Base-by-base conservation (phyloP, 1,140 invertebrate species). In the Cydia splendana region DNA sequence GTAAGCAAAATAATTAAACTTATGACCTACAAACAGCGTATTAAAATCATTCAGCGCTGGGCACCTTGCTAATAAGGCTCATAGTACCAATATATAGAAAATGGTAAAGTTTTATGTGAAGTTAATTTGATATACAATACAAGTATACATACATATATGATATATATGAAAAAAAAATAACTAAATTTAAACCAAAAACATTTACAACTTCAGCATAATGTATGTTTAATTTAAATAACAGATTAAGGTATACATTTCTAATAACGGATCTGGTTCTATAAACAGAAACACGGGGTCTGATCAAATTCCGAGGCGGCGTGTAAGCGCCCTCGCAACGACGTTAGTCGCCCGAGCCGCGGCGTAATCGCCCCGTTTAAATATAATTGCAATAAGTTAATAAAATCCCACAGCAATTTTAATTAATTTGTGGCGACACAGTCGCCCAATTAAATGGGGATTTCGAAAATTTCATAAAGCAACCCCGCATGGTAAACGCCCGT, bases 321-420 rank as follows among this genome's bases (percentile, higher is more conserved):
- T 77, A 83, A 83, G 83, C 80, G 81, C 78, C 78, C 79, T 80
- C 85, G 76, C 65, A 82, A 84, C 81, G 81, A 85, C 78, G 83
- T 87, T 87, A 87, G 82, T 77, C 78, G 74, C 73, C 74, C 71
- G 76, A 45, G 75, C 75, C 74, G 74, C 78, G 65, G 51, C 74
- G 81, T 90, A 90, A 89, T 88, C 83, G 83, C 78, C 78, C 78
- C 85, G 84, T 88, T 88, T 87, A 89, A 91, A 91, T 89, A 87
- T 92, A 91, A 91, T 91, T 87, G 88, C 85, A 88, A 91, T 91
- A 92, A 91, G 84, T 90, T 91, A 89, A 90, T 91, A 90, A 88
- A 91, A 91, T 87, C 82, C 83, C 83, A 77, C 77, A 83, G 81
- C 87, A 81, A 81, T 86, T 84, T 87, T 89, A 91, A 91, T 91